Conservation (phyloP, 2,888 invertebrate species). For the Aphodius sticticus region DNA sequence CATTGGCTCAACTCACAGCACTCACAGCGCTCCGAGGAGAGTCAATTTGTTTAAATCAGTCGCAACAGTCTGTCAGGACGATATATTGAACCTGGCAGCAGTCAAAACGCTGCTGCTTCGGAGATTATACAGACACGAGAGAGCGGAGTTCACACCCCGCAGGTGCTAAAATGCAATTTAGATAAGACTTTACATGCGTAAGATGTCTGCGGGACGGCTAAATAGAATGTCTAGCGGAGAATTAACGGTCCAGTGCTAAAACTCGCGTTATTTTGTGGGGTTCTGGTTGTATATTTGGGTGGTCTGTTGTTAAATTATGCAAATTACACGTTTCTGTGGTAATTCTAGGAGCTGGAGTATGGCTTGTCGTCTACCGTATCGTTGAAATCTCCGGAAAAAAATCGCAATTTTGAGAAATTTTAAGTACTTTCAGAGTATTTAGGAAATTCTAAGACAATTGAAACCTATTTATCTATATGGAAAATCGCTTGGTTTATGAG, state of each 20-base stretch:
- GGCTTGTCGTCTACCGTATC: no score
- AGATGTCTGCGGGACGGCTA: not conserved
- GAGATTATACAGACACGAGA: not conserved
- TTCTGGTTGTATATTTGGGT: not conserved
- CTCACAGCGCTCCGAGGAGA: not conserved
- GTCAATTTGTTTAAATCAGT: conserved; percentile 4
- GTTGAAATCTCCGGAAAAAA: no score
- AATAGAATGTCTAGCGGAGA: not conserved
- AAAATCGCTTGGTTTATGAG: no score
- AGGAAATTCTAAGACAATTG: no score
- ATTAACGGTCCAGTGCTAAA: not conserved
- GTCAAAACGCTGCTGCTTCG: not conserved
- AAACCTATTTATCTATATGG: no score
- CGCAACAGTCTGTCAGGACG: not conserved
- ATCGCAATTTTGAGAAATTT: no score
- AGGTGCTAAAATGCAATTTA: conserved; percentile 4
- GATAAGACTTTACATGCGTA: not conserved
- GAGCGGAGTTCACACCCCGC: not conserved
- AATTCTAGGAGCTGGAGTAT: no score
- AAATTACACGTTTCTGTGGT: no score
- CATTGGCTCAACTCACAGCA: not conserved
- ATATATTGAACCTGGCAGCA: not conserved
- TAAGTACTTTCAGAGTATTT: no score
- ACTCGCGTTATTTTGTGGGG: not conserved
- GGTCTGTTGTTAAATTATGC: not conserved